phyloP scores from a whole-genome alignment of 2,888 invertebrate species.

The Diaperis boleti region DNA sequence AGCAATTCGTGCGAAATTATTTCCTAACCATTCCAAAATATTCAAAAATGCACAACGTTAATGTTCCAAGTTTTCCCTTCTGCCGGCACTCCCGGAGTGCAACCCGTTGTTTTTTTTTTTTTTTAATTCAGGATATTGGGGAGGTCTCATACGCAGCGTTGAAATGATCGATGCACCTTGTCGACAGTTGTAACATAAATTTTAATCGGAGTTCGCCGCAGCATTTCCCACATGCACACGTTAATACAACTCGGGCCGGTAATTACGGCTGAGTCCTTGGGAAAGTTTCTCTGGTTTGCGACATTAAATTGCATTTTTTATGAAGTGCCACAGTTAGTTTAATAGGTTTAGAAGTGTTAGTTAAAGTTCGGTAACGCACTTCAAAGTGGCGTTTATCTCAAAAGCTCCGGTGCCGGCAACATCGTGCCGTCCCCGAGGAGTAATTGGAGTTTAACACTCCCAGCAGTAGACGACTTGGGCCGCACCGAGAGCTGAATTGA shows the following conservation, averaged over 20 bases:
- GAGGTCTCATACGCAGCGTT: no score
- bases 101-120: no score
- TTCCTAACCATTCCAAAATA: no score
- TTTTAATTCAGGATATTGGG: no score
- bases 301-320: slow-evolving; percentile 41
- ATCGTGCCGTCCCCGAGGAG: slow-evolving; percentile 56
- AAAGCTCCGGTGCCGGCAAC: slow-evolving; percentile 52
- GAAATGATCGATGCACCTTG: no score
- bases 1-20: no score
- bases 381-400: slow-evolving; percentile 57
- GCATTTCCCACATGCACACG: background rate
- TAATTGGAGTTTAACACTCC: slow-evolving; percentile 60
- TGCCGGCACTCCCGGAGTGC: no score
- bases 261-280: slow-evolving; percentile 18
- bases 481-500: slow-evolving; percentile 36
- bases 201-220: background rate
- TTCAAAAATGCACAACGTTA: no score
- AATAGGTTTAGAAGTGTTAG: slow-evolving; percentile 53
- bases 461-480: slow-evolving; percentile 42
- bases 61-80: no score
- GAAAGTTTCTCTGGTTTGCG: slow-evolving; percentile 10
- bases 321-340: slow-evolving; percentile 44
- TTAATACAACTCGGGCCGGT: background rate
- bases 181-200: no score
- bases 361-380: slow-evolving; percentile 56